Evolutionary conservation across 2,888 invertebrate genomes (phyloP).

Genomic region (Aspidiotus destructor): DNA sequence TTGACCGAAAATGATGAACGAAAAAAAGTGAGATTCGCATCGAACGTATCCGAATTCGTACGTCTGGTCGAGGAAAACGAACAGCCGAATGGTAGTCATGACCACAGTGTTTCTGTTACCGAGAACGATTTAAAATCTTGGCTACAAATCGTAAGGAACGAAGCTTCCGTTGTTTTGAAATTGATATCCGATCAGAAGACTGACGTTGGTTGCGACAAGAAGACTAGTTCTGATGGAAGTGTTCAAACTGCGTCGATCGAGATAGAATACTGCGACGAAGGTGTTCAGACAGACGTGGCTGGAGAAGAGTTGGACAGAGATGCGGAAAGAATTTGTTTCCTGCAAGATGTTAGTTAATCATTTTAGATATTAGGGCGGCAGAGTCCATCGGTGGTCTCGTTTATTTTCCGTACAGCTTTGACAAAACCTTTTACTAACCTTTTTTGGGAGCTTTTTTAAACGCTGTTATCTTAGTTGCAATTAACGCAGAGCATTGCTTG

Average conservation of each 20-base stretch:
- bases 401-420: too few species aligned
- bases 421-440: too few species aligned
- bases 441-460: too few species aligned
- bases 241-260: background rate
- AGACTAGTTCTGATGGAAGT: background rate
- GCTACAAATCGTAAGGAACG: constrained; percentile 54
- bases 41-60: constrained; percentile 53
- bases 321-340: background rate
- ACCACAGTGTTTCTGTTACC: constrained; percentile 40
- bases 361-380: background rate
- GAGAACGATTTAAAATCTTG: constrained; percentile 59
- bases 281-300: too few species aligned
- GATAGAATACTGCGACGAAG: background rate
- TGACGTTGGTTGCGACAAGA: background rate
- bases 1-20: background rate
- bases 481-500: too few species aligned
- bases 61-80: constrained; percentile 52
- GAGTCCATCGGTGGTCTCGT: too few species aligned
- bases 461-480: too few species aligned
- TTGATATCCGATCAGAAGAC: constrained; percentile 42
- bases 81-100: constrained; percentile 42
- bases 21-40: constrained; percentile 57
- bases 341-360: background rate
- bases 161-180: constrained; percentile 60
- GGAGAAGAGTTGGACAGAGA: background rate